Evolutionary conservation across 2,113 vertebrate species (phyloP).

Genomic region (Xenopus tropicalis): DNA sequence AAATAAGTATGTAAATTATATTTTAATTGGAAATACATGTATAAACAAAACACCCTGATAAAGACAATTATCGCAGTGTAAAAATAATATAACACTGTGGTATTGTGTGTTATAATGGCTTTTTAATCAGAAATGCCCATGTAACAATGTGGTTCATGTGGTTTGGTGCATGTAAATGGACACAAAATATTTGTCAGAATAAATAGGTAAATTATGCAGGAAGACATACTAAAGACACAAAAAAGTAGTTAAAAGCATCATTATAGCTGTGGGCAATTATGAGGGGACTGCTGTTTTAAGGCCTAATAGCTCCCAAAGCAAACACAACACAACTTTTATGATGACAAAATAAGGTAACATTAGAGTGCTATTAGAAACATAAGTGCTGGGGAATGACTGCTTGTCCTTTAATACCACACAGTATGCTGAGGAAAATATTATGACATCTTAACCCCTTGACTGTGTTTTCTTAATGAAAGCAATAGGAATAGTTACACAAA

Average conservation of each 20-base stretch:
- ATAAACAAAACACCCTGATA: too few species aligned
- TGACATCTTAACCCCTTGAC: slow-evolving; percentile 26
- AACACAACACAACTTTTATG: slow-evolving; percentile 33
- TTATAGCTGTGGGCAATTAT: slow-evolving; percentile 23
- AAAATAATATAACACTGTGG: too few species aligned
- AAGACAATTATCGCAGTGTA: too few species aligned
- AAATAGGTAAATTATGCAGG: not conserved
- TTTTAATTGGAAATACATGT: too few species aligned
- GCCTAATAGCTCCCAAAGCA: slow-evolving; percentile 34
- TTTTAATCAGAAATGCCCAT: too few species aligned
- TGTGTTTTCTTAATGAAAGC: not conserved
- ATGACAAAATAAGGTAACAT: slow-evolving; percentile 37
- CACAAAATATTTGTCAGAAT: too few species aligned
- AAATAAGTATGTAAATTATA: too few species aligned
- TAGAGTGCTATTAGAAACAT: slow-evolving; percentile 38
- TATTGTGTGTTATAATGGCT: too few species aligned
- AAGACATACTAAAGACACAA: not conserved
- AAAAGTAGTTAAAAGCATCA: slow-evolving; percentile 13
- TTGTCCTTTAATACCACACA: slow-evolving; percentile 23
- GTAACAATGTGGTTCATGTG: too few species aligned
- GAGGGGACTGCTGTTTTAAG: slow-evolving; percentile 15
- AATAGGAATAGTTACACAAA: too few species aligned
- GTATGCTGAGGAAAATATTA: slow-evolving; percentile 20
- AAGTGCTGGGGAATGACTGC: slow-evolving; percentile 22
- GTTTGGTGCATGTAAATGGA: too few species aligned